Percentiles rank a stretch among this genome's conserved stretches.
These are phyloP conservation scores for Camelus bactrianus DNA, from an alignment of 2,113 vertebrate genomes.

Conservation along the genomic window DNA sequence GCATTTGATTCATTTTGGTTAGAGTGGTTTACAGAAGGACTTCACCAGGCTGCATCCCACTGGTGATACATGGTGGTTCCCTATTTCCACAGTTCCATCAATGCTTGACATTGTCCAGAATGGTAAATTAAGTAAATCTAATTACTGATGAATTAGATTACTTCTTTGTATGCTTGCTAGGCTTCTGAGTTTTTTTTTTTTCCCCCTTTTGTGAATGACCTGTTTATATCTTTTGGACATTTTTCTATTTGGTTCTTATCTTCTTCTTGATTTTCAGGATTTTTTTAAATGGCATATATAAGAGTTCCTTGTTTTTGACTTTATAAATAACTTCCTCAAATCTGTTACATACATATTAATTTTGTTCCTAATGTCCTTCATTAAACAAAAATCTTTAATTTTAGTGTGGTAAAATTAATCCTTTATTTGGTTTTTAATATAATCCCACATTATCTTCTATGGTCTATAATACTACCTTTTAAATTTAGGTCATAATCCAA, in stretches of 20 bases:
- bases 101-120: background rate
- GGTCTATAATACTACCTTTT: constrained; percentile 11
- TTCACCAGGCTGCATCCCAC: background rate
- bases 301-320: background rate
- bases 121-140: background rate
- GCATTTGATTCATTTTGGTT: background rate
- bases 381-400: background rate
- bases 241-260: constrained; percentile 4
- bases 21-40: background rate
- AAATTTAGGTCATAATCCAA: background rate
- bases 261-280: constrained; percentile 4
- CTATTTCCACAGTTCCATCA: background rate
- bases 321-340: constrained; percentile 10
- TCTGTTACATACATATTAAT: background rate
- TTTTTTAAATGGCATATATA: background rate
- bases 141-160: background rate
- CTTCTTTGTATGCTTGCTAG: background rate
- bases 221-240: background rate
- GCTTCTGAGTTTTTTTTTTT: background rate
- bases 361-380: background rate
- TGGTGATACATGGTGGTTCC: fast-evolving
- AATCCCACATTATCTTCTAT: background rate
- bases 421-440: background rate
- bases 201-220: background rate
- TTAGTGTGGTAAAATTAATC: background rate